Evolutionary conservation across 1,140 invertebrate species (phyloP).

Genomic region (Drosophila erecta): DNA sequence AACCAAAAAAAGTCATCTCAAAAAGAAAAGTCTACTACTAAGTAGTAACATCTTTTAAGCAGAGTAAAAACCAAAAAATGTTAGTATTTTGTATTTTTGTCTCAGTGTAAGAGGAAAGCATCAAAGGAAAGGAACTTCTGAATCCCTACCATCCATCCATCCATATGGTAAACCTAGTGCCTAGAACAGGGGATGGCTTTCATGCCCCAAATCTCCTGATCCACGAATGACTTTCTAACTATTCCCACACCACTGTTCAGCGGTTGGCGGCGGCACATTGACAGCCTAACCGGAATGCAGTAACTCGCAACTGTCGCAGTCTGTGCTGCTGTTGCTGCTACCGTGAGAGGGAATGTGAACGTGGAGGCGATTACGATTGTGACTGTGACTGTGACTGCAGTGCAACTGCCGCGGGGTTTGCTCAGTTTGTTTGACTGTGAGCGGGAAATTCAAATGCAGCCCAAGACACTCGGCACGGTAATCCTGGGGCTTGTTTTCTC

Average conservation of each 20-base stretch:
- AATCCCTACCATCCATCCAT: too few relatives aligned
- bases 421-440: conserved; percentile 53
- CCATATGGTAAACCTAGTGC: too few relatives aligned
- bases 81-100: too few relatives aligned
- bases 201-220: too few relatives aligned
- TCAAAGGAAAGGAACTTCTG: too few relatives aligned
- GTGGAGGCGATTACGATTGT: background rate
- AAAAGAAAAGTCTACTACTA: too few relatives aligned
- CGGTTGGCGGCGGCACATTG: conserved; percentile 46
- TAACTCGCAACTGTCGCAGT: conserved; percentile 25
- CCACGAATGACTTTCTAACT: background rate
- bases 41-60: too few relatives aligned
- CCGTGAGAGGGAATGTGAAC: conserved; percentile 16
- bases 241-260: conserved; percentile 15
- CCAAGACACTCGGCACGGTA: conserved; percentile 63
- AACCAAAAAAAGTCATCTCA: too few relatives aligned
- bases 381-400: conserved; percentile 17
- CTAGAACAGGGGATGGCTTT: too few relatives aligned
- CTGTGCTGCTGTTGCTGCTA: conserved; percentile 24
- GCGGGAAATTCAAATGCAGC: conserved; percentile 76
- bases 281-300: conserved; percentile 69
- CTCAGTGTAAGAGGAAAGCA: too few relatives aligned
- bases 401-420: conserved; percentile 37
- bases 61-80: too few relatives aligned
- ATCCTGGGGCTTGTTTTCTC: conserved; percentile 79